These are phyloP conservation scores for Amia ocellicauda DNA, from an alignment of 2,113 vertebrate species.

Conservation along the genomic window DNA sequence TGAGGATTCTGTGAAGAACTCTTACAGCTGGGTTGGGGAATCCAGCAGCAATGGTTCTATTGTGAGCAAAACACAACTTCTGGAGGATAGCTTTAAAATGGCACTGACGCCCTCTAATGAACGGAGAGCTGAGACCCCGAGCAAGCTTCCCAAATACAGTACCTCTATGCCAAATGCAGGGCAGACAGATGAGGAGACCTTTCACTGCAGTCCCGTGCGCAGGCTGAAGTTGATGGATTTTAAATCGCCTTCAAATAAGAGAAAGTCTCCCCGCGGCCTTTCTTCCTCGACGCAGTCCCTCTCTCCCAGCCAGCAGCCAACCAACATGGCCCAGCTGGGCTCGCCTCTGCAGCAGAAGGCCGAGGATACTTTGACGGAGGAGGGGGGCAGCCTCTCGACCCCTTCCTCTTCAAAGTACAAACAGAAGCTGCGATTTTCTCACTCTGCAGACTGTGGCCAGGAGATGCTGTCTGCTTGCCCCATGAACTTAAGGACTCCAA, in stretches of 20 bases:
- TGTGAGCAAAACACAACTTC: conserved; percentile 12
- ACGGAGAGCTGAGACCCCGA: conserved; percentile 1
- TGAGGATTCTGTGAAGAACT: conserved; percentile 14
- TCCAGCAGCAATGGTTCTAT: conserved; percentile 17
- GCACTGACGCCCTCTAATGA: conserved; percentile 15
- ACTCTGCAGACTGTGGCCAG: neutral
- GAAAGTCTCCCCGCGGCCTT: conserved; percentile 34
- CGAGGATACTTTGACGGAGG: conserved; percentile 50
- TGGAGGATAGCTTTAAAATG: conserved; percentile 6
- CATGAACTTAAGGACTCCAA: conserved; percentile 3
- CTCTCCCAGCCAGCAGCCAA: conserved; percentile 43
- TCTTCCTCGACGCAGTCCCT: conserved; percentile 36
- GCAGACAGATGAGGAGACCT: conserved; percentile 24
- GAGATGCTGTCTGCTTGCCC: neutral
- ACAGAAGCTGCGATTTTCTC: conserved; percentile 2
- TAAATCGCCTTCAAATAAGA: conserved; percentile 68
- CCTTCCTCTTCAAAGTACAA: neutral
- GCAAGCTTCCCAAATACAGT: neutral
- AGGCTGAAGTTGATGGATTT: conserved; percentile 76
- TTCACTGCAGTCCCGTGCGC: conserved; percentile 59
- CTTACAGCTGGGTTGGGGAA: neutral
- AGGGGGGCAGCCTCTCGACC: conserved; percentile 19
- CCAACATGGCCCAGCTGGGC: conserved; percentile 58
- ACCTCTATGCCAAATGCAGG: neutral
- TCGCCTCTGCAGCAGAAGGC: conserved; percentile 55